Base-by-base conservation (phyloP, 2,113 vertebrate genomes). In the Onychorhynchus coronatus region DNA sequence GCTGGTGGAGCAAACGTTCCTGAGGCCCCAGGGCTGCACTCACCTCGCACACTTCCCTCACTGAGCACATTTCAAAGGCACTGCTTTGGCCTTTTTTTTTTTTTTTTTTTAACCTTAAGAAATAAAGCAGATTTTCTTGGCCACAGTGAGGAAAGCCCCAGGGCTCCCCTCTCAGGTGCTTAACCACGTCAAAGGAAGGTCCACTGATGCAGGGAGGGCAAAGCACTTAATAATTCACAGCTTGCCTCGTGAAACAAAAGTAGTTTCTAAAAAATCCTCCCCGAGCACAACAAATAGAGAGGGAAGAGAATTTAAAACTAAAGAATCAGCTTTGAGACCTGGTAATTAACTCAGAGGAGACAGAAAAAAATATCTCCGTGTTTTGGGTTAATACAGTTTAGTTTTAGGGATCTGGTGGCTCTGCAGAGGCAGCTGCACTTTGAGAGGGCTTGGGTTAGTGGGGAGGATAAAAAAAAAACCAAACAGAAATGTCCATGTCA, bases 71-170 rank as follows among this genome's bases (percentile, higher is more conserved):
- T 81, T 91, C 55, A 74, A 90, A 93, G 27, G 16, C 13, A n/a
- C 9, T 1, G 4, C 9, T 24, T 2, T 16, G n/a, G 73, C 56
- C 15, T 23, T 27, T 23, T 25, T 14, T 27, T 15, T 18, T 47
- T 10, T 28, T 53, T 31, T 33, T 50, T 25, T 4, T 49, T 49
- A 62, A 62, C 70, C n/a, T 41, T 24, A 17, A 67, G 46, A 77
- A 92, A 85, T 37, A 62, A 82, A 65, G 41, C 35, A 25, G 55
- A 46, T 90, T 96, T 91, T 84, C 88, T 47, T 68, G 15, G 72
- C 71, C 75, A 71, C 27, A 10, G 24, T 0, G 30, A 90, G 61
- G 44, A 59, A 73, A 83, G 39, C 25, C 63, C 75, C 33, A 56
- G 61, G 71, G 81, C 33, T 90, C n/a, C 47, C n/a, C 73, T 71